Evolutionary conservation across 1,140 invertebrate genomes (phyloP).

Genomic region (Drosophila navojoa): DNA sequence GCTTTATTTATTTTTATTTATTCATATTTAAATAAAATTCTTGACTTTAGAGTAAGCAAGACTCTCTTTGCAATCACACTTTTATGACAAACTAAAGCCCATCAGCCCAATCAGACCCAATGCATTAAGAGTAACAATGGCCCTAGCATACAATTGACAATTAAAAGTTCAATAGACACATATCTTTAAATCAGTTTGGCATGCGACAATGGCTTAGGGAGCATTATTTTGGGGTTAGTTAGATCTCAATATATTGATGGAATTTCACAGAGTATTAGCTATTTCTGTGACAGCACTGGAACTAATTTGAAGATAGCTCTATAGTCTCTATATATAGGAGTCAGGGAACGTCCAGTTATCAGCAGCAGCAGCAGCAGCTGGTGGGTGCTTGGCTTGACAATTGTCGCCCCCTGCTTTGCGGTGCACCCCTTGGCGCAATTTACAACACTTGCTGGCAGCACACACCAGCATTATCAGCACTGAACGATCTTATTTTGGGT

Average conservation of each 20-base stretch:
- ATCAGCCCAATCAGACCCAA: too few relatives aligned
- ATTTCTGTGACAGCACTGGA: slow-evolving; percentile 35
- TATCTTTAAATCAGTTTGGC: slow-evolving; percentile 9
- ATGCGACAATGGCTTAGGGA: neutral
- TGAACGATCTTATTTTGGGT: slow-evolving; percentile 64
- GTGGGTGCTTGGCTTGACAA: slow-evolving; percentile 21
- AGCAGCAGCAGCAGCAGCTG: slow-evolving; percentile 13
- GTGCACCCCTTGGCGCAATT: slow-evolving; percentile 53
- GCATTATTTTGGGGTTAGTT: slow-evolving; percentile 3
- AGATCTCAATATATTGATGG: slow-evolving; percentile 15
- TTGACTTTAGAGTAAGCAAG: too few relatives aligned
- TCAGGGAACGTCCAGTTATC: slow-evolving; percentile 5
- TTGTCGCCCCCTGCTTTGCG: slow-evolving; percentile 38
- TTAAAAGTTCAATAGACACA: slow-evolving; percentile 1
- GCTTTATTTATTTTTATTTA: too few relatives aligned
- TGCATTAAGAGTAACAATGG: too few relatives aligned
- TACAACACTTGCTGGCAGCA: slow-evolving; percentile 66
- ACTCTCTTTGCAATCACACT: too few relatives aligned
- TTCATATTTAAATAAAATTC: too few relatives aligned
- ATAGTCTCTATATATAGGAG: neutral
- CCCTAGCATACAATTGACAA: neutral
- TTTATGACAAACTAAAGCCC: too few relatives aligned
- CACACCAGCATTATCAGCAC: slow-evolving; percentile 44
- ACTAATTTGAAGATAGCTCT: slow-evolving; percentile 57
- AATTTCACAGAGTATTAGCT: slow-evolving; percentile 9